Evolutionary conservation across 2,797 vertebrate genomes (phyloP).

Genomic region (Pantherophis alleghaniensis): DNA sequence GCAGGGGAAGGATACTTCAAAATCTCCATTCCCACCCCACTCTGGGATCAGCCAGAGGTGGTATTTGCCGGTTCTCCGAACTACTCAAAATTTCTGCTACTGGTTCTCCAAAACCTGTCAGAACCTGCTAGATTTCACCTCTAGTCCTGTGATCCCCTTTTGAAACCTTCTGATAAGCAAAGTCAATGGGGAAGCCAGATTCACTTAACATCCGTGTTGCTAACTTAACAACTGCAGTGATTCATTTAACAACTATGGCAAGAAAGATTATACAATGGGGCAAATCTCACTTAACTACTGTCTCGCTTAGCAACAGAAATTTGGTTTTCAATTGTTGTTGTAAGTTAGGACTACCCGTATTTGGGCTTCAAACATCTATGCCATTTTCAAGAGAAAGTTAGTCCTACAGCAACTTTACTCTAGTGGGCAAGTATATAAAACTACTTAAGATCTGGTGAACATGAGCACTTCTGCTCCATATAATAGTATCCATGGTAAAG

Average conservation of each 20-base stretch:
- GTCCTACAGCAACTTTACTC: background rate
- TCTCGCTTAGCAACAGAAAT: background rate
- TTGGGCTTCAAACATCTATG: background rate
- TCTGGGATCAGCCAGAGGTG: too few species aligned
- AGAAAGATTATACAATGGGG: background rate
- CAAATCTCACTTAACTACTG: background rate
- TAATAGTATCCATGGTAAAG: background rate
- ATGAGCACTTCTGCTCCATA: background rate
- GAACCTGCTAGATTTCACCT: too few species aligned
- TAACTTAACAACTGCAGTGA: background rate
- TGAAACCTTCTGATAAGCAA: background rate
- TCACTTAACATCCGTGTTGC: background rate
- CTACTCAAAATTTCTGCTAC: too few species aligned
- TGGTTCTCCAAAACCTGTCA: too few species aligned
- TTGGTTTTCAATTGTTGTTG: background rate
- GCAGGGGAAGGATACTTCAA: too few species aligned
- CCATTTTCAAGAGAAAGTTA: background rate
- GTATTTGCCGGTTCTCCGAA: too few species aligned
- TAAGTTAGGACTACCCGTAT: background rate
- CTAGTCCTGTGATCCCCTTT: background rate
- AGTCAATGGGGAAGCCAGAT: background rate
- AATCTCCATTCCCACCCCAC: too few species aligned
- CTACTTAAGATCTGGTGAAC: background rate
- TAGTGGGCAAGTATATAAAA: background rate
- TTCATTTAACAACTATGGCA: background rate